phyloP scores from a whole-genome alignment of 1,140 invertebrate genomes.

The Oryctes rhinoceros region DNA sequence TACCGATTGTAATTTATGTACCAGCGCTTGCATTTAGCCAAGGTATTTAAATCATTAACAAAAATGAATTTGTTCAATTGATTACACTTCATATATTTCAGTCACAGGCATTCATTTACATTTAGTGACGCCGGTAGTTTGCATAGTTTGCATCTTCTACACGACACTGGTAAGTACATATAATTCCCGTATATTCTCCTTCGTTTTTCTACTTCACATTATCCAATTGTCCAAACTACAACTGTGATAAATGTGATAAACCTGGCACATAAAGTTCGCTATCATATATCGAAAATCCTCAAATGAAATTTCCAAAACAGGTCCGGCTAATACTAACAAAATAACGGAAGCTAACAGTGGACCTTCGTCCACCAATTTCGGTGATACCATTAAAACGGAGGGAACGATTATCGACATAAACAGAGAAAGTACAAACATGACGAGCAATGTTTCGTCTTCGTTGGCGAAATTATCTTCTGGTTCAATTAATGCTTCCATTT shows the following conservation, averaged over 20 bases:
- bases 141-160: constrained; percentile 83
- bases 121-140: constrained; percentile 74
- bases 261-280: constrained; percentile 40
- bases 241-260: constrained; percentile 31
- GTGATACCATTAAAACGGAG: constrained; percentile 47
- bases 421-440: constrained; percentile 47
- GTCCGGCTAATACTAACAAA: constrained; percentile 43
- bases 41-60: constrained; percentile 65
- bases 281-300: constrained; percentile 44
- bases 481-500: constrained; percentile 22
- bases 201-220: not conserved
- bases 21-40: constrained; percentile 90
- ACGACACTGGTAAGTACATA: constrained; percentile 75
- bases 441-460: constrained; percentile 47
- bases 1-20: constrained; percentile 90
- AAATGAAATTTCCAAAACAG: constrained; percentile 46
- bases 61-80: not conserved
- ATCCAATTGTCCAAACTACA: constrained; percentile 26
- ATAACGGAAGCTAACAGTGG: constrained; percentile 43
- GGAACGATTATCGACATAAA: constrained; percentile 48
- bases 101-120: constrained; percentile 79
- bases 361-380: constrained; percentile 45
- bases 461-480: not conserved
- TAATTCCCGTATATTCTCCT: constrained; percentile 8
- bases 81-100: constrained; percentile 55